Percentiles rank a stretch among this genome's conserved stretches.
phyloP scores from a whole-genome alignment of 2,888 invertebrate genomes.

The Nowickia ferox region DNA sequence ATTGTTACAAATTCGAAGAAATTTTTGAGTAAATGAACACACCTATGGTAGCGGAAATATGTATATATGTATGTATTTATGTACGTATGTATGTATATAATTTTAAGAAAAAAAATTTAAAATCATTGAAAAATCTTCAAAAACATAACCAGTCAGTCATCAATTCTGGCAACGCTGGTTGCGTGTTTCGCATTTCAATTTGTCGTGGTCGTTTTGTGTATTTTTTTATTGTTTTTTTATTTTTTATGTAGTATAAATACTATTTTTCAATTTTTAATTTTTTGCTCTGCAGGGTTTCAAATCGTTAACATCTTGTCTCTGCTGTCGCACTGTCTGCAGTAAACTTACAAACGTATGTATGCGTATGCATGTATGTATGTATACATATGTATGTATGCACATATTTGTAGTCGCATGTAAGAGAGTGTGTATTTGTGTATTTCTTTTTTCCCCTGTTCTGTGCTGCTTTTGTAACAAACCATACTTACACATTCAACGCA shows the following conservation, averaged over 20 bases:
- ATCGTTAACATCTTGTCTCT: slow-evolving; percentile 63
- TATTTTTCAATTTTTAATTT: slow-evolving; percentile 51
- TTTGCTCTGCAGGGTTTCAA: slow-evolving; percentile 58
- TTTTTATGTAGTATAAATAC: slow-evolving; percentile 63
- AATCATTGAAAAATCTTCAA: no score
- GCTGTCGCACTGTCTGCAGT: slow-evolving; percentile 66
- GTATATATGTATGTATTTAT: no score
- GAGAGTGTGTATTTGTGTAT: slow-evolving; percentile 18
- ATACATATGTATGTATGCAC: neutral
- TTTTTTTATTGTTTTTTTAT: neutral
- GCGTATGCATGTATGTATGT: neutral
- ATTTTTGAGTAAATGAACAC: no score
- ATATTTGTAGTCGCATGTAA: slow-evolving; percentile 2
- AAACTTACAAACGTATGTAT: slow-evolving; percentile 27
- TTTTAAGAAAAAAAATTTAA: no score
- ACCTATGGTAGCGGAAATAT: no score
- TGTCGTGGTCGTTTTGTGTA: slow-evolving; percentile 65
- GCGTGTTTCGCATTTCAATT: slow-evolving; percentile 71
- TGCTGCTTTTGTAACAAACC: slow-evolving; percentile 73
- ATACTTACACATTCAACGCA: slow-evolving; percentile 73
- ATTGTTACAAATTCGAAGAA: no score
- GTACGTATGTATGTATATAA: no score
- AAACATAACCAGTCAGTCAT: no score
- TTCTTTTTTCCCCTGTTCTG: slow-evolving; percentile 31
- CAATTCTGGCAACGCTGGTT: slow-evolving; percentile 1